Percentiles rank a stretch among this genome's conserved stretches.
Conservation (phyloP, 2,888 invertebrate genomes). For the Auanema freiburgensis region DNA sequence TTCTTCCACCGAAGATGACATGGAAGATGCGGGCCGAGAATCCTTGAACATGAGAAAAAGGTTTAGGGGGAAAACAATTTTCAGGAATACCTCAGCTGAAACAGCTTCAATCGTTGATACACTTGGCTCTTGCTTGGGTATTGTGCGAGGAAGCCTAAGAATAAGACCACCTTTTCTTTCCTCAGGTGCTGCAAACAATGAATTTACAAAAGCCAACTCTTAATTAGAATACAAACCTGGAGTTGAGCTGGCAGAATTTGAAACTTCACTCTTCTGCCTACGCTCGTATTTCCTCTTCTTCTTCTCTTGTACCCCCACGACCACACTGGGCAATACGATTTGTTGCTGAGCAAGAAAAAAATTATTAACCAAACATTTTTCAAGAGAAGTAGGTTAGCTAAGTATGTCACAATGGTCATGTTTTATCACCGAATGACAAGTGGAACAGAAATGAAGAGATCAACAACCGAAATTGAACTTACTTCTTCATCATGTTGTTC, state of each 20-base stretch:
- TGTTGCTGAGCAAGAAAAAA: too few relatives aligned
- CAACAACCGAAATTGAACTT: conserved; percentile 1
- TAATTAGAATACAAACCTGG: neutral
- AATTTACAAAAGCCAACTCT: neutral
- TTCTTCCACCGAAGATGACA: neutral
- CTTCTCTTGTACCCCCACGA: conserved; percentile 18
- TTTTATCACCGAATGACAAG: neutral
- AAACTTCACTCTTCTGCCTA: conserved; percentile 25
- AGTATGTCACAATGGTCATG: neutral
- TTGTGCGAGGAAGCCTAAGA: conserved; percentile 14
- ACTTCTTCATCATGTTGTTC: conserved; percentile 47
- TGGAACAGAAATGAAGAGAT: too few relatives aligned
- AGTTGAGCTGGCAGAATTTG: conserved; percentile 8
- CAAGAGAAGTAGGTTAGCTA: neutral
- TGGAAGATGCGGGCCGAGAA: conserved; percentile 11
- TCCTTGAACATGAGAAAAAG: neutral
- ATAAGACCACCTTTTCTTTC: conserved; percentile 25
- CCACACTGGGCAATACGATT: too few relatives aligned
- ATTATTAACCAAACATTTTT: too few relatives aligned
- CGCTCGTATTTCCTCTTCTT: conserved; percentile 50
- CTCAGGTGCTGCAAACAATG: conserved; percentile 15
- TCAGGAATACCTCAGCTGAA: neutral
- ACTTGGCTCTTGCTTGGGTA: conserved; percentile 7
- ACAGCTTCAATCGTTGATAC: neutral
- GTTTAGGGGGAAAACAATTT: neutral